Evolutionary conservation across 2,113 vertebrate genomes (phyloP).

Genomic region (Ondatra zibethicus): DNA sequence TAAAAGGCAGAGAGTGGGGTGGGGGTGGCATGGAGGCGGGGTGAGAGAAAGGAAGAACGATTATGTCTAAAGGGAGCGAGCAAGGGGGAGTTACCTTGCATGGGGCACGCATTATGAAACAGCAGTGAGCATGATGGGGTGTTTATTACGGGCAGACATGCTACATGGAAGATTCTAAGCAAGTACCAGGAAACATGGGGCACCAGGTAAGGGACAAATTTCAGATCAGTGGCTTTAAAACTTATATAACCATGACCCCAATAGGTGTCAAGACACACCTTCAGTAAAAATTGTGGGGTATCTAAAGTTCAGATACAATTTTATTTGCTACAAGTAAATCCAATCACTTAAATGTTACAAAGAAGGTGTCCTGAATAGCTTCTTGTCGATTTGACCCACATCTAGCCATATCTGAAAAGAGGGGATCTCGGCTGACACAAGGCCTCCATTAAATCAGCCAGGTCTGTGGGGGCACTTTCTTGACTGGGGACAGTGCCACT

Average conservation of each 20-base stretch:
- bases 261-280: not conserved
- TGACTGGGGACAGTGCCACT: not conserved
- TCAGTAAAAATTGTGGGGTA: not conserved
- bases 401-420: not conserved
- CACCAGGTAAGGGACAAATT: not conserved
- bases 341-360: not conserved
- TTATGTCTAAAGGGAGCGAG: not conserved
- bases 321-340: not conserved
- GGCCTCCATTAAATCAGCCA: not conserved
- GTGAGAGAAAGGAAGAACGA: not conserved
- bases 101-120: not conserved
- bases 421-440: not conserved
- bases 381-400: not conserved
- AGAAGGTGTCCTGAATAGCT: too few species aligned
- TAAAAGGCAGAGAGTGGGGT: constrained; percentile 55
- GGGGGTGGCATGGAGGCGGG: not conserved
- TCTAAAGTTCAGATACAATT: not conserved
- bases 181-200: not conserved
- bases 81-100: not conserved
- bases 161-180: not conserved
- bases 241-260: not conserved
- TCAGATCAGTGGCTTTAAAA: not conserved
- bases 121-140: not conserved
- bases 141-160: too few species aligned
- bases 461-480: not conserved